phyloP scores from a whole-genome alignment of 1,140 invertebrate genomes.

The Hyposmocoma kahamanoa region DNA sequence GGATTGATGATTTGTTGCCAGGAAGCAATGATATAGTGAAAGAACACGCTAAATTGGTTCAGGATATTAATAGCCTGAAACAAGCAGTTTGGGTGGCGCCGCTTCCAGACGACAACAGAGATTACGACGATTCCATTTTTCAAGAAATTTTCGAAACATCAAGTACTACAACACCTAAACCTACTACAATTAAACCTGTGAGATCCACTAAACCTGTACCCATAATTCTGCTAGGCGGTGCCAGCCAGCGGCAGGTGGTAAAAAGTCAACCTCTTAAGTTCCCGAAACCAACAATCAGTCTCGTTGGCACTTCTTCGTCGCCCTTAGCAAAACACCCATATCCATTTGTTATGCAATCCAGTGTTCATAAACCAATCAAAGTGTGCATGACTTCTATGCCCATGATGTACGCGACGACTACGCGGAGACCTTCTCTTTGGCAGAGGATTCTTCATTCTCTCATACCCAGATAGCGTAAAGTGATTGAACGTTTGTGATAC shows the following conservation, averaged over 20 bases:
- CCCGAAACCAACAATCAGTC: conserved; percentile 32
- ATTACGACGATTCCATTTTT: conserved; percentile 60
- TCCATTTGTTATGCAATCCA: conserved; percentile 36
- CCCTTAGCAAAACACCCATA: conserved; percentile 47
- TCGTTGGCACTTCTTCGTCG: conserved; percentile 46
- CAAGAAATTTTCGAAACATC: conserved; percentile 52
- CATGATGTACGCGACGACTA: conserved; percentile 21
- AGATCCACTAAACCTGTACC: conserved; percentile 24
- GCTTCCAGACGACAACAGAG: conserved; percentile 33
- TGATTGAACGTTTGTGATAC: background rate
- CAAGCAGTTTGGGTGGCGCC: conserved; percentile 48
- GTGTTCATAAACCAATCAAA: conserved; percentile 31
- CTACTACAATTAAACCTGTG: background rate
- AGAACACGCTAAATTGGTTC: conserved; percentile 60
- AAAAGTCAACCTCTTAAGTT: conserved; percentile 32
- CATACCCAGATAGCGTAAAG: conserved; percentile 28
- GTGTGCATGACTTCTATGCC: conserved; percentile 43
- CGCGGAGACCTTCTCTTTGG: conserved; percentile 33
- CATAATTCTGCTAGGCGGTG: conserved; percentile 42
- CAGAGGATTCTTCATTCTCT: conserved; percentile 42
- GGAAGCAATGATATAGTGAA: conserved; percentile 49
- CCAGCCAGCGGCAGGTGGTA: conserved; percentile 32
- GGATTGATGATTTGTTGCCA: background rate
- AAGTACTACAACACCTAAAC: conserved; percentile 24
- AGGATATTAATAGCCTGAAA: conserved; percentile 55